phyloP scores from a whole-genome alignment of 2,797 vertebrate species.

The Lepilemur ruficaudatus region DNA sequence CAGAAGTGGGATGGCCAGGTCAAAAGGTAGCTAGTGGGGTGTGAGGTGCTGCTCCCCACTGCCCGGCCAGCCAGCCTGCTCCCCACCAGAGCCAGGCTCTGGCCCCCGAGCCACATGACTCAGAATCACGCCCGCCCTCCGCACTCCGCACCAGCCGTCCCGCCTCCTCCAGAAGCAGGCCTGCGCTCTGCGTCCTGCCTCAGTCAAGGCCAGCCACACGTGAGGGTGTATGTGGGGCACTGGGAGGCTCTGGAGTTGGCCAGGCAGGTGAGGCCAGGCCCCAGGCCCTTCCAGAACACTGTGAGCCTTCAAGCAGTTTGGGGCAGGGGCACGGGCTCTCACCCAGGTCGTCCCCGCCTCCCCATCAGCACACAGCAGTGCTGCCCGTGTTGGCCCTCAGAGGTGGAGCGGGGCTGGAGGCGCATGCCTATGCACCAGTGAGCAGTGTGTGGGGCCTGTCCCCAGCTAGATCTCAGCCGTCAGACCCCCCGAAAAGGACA shows the following conservation, averaged over 20 bases:
- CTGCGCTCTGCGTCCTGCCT: neutral
- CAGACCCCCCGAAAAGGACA: neutral
- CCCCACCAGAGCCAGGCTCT: neutral
- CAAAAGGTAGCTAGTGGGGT: neutral
- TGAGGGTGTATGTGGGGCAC: neutral
- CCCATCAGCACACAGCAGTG: neutral
- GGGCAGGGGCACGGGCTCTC: neutral
- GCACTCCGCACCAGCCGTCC: neutral
- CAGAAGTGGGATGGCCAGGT: too few relatives aligned
- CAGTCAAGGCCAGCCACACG: neutral
- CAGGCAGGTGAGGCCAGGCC: neutral
- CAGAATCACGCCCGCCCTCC: neutral
- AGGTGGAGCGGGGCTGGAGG: neutral
- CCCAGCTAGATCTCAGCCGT: fast-evolving
- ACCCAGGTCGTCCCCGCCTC: neutral
- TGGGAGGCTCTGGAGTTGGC: neutral
- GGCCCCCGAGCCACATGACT: neutral
- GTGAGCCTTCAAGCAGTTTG: neutral
- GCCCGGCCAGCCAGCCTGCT: fast-evolving
- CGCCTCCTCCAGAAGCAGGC: neutral
- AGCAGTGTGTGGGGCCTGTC: neutral
- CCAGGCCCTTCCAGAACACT: neutral
- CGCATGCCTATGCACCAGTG: neutral
- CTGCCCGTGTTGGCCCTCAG: neutral
- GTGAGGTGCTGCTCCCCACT: fast-evolving